Evolutionary conservation across 2,113 vertebrate genomes (phyloP).

Genomic region (Pachyramphus minor): DNA sequence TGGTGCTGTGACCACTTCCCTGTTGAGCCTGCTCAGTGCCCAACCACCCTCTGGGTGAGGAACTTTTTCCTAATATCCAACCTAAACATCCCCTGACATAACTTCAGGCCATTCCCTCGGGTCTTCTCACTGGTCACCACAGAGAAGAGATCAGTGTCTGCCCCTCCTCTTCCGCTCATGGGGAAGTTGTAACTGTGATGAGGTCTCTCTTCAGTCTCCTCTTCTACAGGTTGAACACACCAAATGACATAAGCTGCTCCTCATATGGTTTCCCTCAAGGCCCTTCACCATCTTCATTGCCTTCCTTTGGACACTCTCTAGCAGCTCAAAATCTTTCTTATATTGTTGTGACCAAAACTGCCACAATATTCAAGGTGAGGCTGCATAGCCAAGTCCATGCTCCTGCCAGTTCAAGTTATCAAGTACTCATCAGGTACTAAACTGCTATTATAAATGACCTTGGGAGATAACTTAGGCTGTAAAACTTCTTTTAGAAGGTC

Average conservation of each 20-base stretch:
- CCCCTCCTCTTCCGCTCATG: not conserved
- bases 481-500: constrained; percentile 33
- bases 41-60: not conserved
- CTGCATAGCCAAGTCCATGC: not conserved
- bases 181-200: not conserved
- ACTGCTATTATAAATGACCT: not conserved
- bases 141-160: not conserved
- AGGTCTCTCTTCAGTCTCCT: not conserved
- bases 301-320: not conserved
- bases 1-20: not conserved
- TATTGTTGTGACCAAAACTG: not conserved
- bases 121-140: not conserved
- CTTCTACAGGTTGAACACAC: not conserved
- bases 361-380: not conserved
- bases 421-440: constrained; percentile 41
- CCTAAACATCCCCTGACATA: not conserved
- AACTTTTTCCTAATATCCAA: not conserved
- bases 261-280: not conserved
- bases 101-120: not conserved
- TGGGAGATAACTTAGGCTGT: not conserved
- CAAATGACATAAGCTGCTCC: not conserved
- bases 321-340: not conserved
- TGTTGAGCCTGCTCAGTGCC: not conserved
- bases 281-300: not conserved
- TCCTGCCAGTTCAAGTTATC: not conserved